These are phyloP conservation scores for Drosophila trapezifrons DNA, from an alignment of 1,140 invertebrate genomes.

Conservation along the genomic window DNA sequence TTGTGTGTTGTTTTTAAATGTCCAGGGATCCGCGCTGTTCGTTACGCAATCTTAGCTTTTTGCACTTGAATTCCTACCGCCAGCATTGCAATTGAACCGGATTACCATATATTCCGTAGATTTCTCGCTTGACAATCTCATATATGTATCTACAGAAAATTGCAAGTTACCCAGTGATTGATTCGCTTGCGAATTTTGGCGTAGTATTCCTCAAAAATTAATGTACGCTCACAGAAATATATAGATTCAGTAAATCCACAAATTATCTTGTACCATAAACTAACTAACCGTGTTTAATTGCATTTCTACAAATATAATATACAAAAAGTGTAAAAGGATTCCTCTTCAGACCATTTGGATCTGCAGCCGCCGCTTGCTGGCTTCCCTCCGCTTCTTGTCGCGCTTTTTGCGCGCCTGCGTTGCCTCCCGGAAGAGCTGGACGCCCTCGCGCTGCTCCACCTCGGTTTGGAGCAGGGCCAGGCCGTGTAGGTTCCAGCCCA, in stretches of 20 bases:
- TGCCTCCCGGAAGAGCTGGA: slow-evolving; percentile 93
- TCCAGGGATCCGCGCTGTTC: neutral
- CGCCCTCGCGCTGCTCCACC: slow-evolving; percentile 91
- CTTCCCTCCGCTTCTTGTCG: slow-evolving; percentile 89
- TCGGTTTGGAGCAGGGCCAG: slow-evolving; percentile 90
- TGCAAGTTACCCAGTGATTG: neutral
- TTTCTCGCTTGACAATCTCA: neutral
- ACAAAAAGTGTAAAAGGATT: neutral
- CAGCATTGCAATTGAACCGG: no score
- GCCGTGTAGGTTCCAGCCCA: slow-evolving; percentile 95
- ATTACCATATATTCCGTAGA: neutral
- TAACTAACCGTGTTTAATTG: slow-evolving; percentile 26
- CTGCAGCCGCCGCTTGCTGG: slow-evolving; percentile 86
- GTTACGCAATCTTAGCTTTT: neutral
- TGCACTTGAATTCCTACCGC: slow-evolving; percentile 3
- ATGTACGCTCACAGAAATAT: slow-evolving; percentile 32
- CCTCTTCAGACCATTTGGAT: slow-evolving; percentile 58
- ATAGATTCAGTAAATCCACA: slow-evolving; percentile 8
- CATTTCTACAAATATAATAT: slow-evolving; percentile 17
- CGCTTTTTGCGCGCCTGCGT: slow-evolving; percentile 87
- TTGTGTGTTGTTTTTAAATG: neutral
- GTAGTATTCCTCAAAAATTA: slow-evolving; percentile 20
- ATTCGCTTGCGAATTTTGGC: neutral
- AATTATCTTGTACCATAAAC: slow-evolving; percentile 13
- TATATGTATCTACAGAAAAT: slow-evolving; percentile 18